Conservation (phyloP, 2,797 vertebrate species). For the Alca torda region DNA sequence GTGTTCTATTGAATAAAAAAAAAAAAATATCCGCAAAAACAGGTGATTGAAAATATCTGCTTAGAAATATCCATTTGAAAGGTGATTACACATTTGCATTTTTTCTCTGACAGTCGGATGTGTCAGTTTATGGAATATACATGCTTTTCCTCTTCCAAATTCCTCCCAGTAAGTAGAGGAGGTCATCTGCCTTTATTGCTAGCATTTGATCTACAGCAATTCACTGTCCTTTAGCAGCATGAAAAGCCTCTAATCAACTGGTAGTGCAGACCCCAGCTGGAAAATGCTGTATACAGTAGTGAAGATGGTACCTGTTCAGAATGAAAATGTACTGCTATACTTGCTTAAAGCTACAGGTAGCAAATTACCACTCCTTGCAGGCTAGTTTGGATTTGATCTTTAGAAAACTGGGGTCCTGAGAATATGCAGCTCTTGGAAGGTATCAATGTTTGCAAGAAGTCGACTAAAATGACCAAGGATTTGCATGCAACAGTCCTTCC, state of each 20-base stretch:
- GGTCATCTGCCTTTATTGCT: slow-evolving; percentile 1
- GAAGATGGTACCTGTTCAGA: not conserved
- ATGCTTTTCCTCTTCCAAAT: slow-evolving; percentile 22
- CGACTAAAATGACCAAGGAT: not conserved
- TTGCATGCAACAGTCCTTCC: not conserved
- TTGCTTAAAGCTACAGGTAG: slow-evolving; percentile 1
- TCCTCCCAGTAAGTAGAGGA: slow-evolving; percentile 8
- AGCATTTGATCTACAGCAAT: slow-evolving; percentile 50
- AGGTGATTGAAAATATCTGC: not conserved
- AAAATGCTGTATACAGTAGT: not conserved
- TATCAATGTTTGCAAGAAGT: not conserved
- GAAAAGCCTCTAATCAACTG: slow-evolving; percentile 44
- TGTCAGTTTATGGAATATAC: not conserved
- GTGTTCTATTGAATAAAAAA: not conserved
- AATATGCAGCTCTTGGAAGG: not conserved
- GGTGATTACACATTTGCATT: not conserved
- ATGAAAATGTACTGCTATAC: not conserved
- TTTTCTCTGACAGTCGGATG: not conserved
- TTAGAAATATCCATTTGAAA: not conserved
- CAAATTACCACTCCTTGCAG: not conserved
- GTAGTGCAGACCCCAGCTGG: not conserved
- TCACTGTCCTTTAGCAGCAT: slow-evolving; percentile 40
- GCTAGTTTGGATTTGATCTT: not conserved
- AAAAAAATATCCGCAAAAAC: not conserved
- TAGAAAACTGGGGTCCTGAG: not conserved